Percentiles rank a stretch among this genome's conserved stretches.
Evolutionary conservation across 2,113 vertebrate genomes (phyloP).

Genomic region (Pluvialis apricaria): DNA sequence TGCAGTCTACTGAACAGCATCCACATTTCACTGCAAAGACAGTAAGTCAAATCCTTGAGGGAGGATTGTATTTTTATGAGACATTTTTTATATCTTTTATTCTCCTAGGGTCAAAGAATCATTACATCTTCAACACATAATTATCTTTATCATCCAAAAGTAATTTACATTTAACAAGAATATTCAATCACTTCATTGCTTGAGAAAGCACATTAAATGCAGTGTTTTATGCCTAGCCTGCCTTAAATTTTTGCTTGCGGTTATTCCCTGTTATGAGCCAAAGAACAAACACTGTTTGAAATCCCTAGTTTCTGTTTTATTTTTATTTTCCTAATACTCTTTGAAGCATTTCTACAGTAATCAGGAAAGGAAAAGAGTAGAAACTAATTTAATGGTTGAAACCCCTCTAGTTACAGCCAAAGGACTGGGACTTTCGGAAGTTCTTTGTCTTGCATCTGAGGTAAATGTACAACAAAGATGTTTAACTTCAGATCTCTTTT

Average conservation of each 20-base stretch:
- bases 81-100: neutral
- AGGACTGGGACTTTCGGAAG: neutral
- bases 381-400: neutral
- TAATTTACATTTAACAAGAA: constrained; percentile 39
- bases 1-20: neutral
- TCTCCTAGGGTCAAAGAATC: constrained; percentile 10
- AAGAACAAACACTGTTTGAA: neutral
- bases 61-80: neutral
- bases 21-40: neutral
- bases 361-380: neutral
- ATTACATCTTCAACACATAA: neutral
- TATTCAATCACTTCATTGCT: constrained; percentile 22
- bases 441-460: neutral
- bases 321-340: neutral
- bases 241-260: neutral
- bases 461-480: neutral
- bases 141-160: neutral
- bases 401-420: neutral
- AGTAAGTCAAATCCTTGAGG: neutral
- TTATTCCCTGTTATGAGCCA: neutral
- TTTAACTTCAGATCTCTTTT: neutral
- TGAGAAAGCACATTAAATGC: constrained; percentile 8
- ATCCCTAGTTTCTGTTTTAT: neutral
- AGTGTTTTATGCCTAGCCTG: neutral
- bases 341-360: neutral